Evolutionary conservation across 1,140 invertebrate genomes (phyloP).

Genomic region (Portunus trituberculatus): DNA sequence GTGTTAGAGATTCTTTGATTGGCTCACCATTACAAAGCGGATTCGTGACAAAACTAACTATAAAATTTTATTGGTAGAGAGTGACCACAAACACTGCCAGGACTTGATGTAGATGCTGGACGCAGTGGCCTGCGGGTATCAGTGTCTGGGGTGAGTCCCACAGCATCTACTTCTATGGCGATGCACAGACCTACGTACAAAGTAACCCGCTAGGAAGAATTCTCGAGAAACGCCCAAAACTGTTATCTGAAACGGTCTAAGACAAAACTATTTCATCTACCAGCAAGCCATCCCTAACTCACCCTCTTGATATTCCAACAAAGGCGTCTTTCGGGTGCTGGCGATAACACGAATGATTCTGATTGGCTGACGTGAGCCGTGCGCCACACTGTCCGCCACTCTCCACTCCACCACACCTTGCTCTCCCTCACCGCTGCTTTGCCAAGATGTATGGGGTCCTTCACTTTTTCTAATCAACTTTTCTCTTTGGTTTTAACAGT

Average conservation of each 20-base stretch:
- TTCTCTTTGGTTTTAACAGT: no score
- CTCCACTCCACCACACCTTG: not conserved
- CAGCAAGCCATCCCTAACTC: not conserved
- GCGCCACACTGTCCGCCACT: not conserved
- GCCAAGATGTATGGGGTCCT: no score
- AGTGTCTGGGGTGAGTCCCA: no score
- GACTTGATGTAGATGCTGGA: no score
- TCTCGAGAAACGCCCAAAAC: not conserved
- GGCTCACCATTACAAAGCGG: no score
- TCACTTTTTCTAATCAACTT: no score
- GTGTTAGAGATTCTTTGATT: no score
- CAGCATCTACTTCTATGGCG: not conserved
- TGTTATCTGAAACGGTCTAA: not conserved
- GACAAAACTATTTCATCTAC: not conserved
- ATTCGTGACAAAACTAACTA: no score
- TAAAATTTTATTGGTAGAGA: no score
- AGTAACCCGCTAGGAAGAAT: not conserved
- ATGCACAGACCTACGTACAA: not conserved
- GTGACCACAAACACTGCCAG: no score
- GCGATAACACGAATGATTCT: not conserved
- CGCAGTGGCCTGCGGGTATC: no score
- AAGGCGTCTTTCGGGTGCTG: not conserved
- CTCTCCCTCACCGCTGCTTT: not conserved
- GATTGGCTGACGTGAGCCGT: not conserved
- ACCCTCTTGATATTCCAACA: not conserved